Percentiles rank a stretch among this genome's conserved stretches.
Evolutionary conservation across 2,113 vertebrate species (phyloP).

Genomic region (Dryoscopus gambensis): DNA sequence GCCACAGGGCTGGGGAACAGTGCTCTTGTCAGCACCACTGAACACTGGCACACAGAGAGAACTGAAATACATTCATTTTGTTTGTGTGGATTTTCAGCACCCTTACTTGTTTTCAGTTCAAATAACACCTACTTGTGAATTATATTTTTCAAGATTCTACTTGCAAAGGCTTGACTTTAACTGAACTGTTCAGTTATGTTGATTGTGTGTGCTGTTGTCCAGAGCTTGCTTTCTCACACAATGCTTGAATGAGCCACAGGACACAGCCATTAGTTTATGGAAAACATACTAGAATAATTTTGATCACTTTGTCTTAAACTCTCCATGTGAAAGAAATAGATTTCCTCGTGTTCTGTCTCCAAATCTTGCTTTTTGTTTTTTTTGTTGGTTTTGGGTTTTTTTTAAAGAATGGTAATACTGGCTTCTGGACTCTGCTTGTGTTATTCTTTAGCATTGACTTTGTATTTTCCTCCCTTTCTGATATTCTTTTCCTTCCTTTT

Average conservation of each 20-base stretch:
- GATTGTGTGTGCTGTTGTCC: background rate
- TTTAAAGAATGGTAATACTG: background rate
- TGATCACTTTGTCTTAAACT: background rate
- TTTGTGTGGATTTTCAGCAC: background rate
- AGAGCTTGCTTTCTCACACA: background rate
- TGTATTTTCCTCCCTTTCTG: background rate
- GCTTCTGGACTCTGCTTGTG: background rate
- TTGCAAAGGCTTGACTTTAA: background rate
- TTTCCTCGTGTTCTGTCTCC: background rate
- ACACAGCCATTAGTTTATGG: background rate
- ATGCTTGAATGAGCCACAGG: background rate
- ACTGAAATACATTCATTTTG: background rate
- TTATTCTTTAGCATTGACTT: background rate
- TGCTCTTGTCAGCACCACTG: background rate
- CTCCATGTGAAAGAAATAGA: background rate
- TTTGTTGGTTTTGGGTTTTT: background rate
- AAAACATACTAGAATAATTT: background rate
- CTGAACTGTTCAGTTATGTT: background rate
- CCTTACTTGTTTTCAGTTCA: background rate
- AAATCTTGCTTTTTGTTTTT: background rate
- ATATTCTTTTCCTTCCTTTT: background rate
- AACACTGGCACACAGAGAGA: fast-evolving
- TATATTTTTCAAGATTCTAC: background rate
- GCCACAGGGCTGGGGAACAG: background rate
- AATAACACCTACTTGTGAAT: background rate